Conservation (phyloP, 2,888 invertebrate species). For the Dorcus parallelipipedus region DNA sequence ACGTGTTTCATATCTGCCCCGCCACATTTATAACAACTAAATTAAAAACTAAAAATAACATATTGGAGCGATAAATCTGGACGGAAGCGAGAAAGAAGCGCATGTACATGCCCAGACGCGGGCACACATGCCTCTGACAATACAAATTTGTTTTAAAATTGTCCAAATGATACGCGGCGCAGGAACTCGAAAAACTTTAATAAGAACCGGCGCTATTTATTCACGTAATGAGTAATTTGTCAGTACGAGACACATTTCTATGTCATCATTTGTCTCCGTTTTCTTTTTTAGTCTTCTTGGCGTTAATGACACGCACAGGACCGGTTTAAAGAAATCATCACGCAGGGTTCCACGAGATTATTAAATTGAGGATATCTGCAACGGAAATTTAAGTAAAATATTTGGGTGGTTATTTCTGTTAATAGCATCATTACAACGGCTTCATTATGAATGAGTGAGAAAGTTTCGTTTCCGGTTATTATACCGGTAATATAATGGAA, state of each 20-base stretch:
- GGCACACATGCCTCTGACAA: conserved; percentile 19
- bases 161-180: conserved; percentile 16
- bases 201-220: conserved; percentile 3
- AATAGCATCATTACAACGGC: not conserved
- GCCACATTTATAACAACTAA: no score
- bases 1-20: no score
- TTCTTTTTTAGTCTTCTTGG: not conserved
- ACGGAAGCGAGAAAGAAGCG: no score
- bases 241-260: conserved; percentile 17
- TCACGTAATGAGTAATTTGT: conserved; percentile 20
- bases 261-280: not conserved
- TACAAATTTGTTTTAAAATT: conserved; percentile 26
- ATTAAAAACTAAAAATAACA: no score
- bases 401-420: no score
- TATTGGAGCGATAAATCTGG: no score
- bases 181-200: conserved; percentile 11
- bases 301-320: no score
- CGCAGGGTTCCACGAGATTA: no score
- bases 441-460: not conserved
- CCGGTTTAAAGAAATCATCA: no score
- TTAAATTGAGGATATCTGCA: not conserved
- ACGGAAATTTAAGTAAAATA: no score
- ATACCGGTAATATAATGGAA: conserved; percentile 1
- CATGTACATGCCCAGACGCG: not conserved
- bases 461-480: not conserved